Evolutionary conservation across 2,113 vertebrate genomes (phyloP).

Genomic region (Cyanistes caeruleus): DNA sequence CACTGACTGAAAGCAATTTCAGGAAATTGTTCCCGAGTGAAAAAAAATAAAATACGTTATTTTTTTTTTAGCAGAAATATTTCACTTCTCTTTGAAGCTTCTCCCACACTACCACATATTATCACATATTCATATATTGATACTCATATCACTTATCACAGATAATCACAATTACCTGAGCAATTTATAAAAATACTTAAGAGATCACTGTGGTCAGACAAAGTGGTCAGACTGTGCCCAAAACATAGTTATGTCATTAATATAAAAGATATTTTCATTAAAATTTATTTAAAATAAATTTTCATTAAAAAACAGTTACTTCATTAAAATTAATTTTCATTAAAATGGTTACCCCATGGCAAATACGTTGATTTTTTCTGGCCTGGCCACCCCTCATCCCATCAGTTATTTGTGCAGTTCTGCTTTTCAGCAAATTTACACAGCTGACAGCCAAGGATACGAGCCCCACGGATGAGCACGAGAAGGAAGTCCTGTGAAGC

Average conservation of each 20-base stretch:
- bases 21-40: constrained; percentile 7
- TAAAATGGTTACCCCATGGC: not conserved
- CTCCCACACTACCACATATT: not conserved
- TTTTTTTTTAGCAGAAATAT: constrained; percentile 8
- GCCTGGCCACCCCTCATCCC: not conserved
- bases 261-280: not conserved
- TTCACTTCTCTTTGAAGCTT: constrained; percentile 29
- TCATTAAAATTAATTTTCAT: not conserved
- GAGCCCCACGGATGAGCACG: not conserved
- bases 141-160: too few species aligned
- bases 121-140: too few species aligned
- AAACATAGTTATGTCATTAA: not conserved
- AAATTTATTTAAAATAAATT: not conserved
- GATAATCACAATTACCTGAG: not conserved
- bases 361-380: not conserved
- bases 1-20: not conserved
- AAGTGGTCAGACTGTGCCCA: not conserved
- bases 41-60: not conserved
- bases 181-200: not conserved
- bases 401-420: constrained; percentile 48
- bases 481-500: constrained; percentile 41
- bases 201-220: not conserved
- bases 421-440: constrained; percentile 63
- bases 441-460: not conserved
- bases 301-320: not conserved